Percentiles rank a stretch among this genome's conserved stretches.
phyloP scores from a whole-genome alignment of 2,797 vertebrate species.

The Anniella stebbinsi region DNA sequence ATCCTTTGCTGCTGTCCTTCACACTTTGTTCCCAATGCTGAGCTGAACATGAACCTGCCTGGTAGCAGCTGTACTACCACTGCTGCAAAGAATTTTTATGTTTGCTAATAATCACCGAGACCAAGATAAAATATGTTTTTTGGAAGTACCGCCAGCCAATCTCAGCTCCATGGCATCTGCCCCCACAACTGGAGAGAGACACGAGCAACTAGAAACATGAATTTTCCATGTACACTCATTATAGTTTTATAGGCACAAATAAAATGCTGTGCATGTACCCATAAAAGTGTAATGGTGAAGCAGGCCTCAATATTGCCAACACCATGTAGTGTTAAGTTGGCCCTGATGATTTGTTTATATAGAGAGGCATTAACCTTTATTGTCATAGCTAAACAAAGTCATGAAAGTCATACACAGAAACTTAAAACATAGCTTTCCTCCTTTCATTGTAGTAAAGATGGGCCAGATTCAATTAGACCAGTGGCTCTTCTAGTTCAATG shows the following conservation, averaged over 20 bases:
- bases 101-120: neutral
- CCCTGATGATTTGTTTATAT: neutral
- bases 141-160: constrained; percentile 13
- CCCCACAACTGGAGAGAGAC: neutral
- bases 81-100: constrained; percentile 31
- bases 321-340: neutral
- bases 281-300: neutral
- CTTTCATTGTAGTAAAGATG: too few relatives aligned
- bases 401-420: neutral
- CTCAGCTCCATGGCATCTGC: neutral
- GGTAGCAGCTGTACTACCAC: constrained; percentile 57
- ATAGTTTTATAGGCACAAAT: neutral
- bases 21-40: constrained; percentile 43
- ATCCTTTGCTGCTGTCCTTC: constrained; percentile 36
- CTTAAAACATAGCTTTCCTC: neutral
- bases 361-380: neutral
- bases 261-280: neutral
- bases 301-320: neutral
- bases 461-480: too few relatives aligned
- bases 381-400: neutral
- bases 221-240: neutral
- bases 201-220: neutral
- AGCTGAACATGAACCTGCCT: constrained; percentile 36
- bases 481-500: neutral
- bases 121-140: constrained; percentile 41